Evolutionary conservation across 1,140 invertebrate species (phyloP), one percentile per base, ranked within the genome.

Genomic region (Zaprionus vittiger): DNA sequence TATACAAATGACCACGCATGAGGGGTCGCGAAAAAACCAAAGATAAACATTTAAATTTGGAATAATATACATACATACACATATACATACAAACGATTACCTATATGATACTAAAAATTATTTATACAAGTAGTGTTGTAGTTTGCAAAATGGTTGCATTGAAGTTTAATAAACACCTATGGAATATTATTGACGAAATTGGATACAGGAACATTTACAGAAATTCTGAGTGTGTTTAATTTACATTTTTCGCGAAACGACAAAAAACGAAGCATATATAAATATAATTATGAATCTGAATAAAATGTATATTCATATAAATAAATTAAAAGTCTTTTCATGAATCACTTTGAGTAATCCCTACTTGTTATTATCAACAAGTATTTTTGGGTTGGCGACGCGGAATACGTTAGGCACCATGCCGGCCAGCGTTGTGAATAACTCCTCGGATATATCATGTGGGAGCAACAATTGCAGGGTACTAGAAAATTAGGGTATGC

Each of bases 381-480:
- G 77, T 72, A 93, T 92, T 74, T 93, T 93, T 5, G 98, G 97
- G 94, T 98, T 98, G 1, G 97, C 98, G 34, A 98, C 95, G 73
- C 97, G 95, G 92, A 98, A 98, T 81, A 98, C 98, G 83, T 95
- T 96, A 14, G 97, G 97, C 67, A 99, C 93, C 97, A 98, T 98
- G 41, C 95, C 95, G 3, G 97, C 96, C 60, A 99, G 93, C 20
- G 96, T 96, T 34, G 95, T 94, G 93, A 99, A 99, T 49, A 98
- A 95, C 85, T 97, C 96, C 78, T 97, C 96, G 2, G 97, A 97
- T 91, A 98, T 96, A 77, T 96, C 96, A 94, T 97, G 93, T n/a
- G 96, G 96, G 81, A 94, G 91, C 47, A 93, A 83, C 62, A 93
- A 92, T 87, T 94, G 93, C 47, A 94, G 73, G n/a, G 89, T 91